These are phyloP conservation scores for Lumbricus terrestris DNA, from an alignment of 2,888 invertebrate species.

Conservation along the genomic window DNA sequence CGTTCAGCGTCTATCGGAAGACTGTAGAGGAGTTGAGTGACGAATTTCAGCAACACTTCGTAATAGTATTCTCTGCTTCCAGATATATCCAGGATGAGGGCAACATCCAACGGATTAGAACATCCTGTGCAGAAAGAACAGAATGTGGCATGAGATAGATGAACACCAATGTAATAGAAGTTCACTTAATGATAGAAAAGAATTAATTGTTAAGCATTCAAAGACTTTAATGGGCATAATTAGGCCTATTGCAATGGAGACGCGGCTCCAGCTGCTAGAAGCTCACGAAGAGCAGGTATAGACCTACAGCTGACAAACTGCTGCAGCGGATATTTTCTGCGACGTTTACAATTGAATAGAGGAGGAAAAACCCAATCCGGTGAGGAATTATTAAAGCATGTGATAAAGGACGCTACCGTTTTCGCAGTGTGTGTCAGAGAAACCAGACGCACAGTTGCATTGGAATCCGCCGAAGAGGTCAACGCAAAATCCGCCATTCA, in stretches of 20 bases:
- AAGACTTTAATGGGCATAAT: too few relatives aligned
- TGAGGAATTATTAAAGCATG: too few relatives aligned
- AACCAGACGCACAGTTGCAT: constrained; percentile 49
- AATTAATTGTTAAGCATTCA: too few relatives aligned
- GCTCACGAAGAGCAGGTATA: too few relatives aligned
- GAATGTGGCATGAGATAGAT: background rate
- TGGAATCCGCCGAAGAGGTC: constrained; percentile 44
- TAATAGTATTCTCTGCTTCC: constrained; percentile 43
- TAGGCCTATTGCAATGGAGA: too few relatives aligned
- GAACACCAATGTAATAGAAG: too few relatives aligned
- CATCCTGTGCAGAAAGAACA: constrained; percentile 39
- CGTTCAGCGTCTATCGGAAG: constrained; percentile 39
- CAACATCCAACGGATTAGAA: constrained; percentile 41
- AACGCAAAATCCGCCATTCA: constrained; percentile 48
- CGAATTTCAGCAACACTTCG: constrained; percentile 45
- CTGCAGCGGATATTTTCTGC: too few relatives aligned
- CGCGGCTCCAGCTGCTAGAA: too few relatives aligned
- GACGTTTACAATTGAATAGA: too few relatives aligned
- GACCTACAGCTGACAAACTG: too few relatives aligned
- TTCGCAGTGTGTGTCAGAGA: constrained; percentile 48
- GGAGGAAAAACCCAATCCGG: too few relatives aligned
- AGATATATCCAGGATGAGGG: constrained; percentile 49
- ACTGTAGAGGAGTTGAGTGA: constrained; percentile 49
- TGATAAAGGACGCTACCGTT: constrained; percentile 29
- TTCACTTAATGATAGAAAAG: background rate